These are phyloP conservation scores for Nyctibius grandis DNA, from an alignment of 2,797 vertebrate genomes.

Conservation along the genomic window DNA sequence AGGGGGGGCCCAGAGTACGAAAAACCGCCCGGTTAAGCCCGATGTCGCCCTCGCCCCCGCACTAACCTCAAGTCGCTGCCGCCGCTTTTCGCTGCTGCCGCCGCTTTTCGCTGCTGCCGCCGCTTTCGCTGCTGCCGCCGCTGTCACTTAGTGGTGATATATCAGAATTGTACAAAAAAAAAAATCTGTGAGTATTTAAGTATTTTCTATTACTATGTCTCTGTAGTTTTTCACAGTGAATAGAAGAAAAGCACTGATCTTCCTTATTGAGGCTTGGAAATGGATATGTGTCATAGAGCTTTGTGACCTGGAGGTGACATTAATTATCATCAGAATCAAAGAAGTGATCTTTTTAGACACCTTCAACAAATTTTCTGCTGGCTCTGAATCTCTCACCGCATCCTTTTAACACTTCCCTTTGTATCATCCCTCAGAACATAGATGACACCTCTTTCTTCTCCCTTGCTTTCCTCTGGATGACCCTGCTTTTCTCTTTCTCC, in stretches of 20 bases:
- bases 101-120: too few species aligned
- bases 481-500: not conserved
- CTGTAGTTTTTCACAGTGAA: not conserved
- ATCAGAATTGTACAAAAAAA: not conserved
- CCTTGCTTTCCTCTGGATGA: not conserved
- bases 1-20: too few species aligned
- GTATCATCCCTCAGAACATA: not conserved
- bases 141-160: not conserved
- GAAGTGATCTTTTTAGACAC: not conserved
- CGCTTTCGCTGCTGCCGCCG: too few species aligned
- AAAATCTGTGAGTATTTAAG: not conserved
- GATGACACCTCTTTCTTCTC: not conserved
- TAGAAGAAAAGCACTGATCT: not conserved
- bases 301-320: not conserved
- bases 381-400: not conserved
- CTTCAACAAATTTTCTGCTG: not conserved
- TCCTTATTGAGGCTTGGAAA: not conserved
- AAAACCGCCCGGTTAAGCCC: too few species aligned
- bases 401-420: constrained; percentile 9
- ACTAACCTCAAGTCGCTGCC: too few species aligned
- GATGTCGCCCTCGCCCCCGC: too few species aligned
- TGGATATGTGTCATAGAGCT: not conserved
- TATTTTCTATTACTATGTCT: not conserved
- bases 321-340: constrained; percentile 3
- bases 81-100: too few species aligned